phyloP scores from a whole-genome alignment of 2,797 vertebrate species.

The Odontamblyopus rebecca region DNA sequence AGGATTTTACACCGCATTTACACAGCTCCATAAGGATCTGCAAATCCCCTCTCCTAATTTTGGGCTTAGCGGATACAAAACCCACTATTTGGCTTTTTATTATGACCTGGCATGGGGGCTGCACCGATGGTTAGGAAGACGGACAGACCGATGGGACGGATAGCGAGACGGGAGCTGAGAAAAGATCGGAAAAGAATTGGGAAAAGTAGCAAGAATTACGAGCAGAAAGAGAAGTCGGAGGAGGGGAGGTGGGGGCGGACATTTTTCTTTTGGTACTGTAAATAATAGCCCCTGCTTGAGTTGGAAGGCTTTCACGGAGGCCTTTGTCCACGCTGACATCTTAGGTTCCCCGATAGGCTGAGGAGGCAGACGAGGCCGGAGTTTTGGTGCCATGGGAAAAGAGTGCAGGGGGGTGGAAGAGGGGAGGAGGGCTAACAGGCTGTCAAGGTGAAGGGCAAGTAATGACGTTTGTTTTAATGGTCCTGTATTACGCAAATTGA shows the following conservation, averaged over 20 bases:
- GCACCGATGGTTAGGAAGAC: conserved; percentile 12
- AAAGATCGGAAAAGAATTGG: conserved; percentile 3
- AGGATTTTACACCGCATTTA: conserved; percentile 47
- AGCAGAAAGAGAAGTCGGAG: conserved; percentile 52
- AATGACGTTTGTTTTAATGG: neutral
- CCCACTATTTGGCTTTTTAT: conserved; percentile 68
- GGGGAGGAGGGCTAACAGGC: neutral
- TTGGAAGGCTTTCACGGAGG: conserved; percentile 74
- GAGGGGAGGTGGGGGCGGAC: conserved; percentile 33
- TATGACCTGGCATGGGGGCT: conserved; percentile 7
- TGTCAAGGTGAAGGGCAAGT: neutral
- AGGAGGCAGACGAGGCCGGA: conserved; percentile 49
- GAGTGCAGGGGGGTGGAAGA: conserved; percentile 11
- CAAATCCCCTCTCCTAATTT: conserved; percentile 61
- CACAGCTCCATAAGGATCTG: conserved; percentile 53
- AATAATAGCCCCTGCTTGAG: conserved; percentile 78
- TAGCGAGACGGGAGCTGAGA: conserved; percentile 26
- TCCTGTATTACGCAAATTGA: no score
- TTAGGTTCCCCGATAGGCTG: conserved; percentile 71
- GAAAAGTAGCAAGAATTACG: conserved; percentile 52
- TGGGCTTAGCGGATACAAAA: conserved; percentile 65
- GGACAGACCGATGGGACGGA: conserved; percentile 5
- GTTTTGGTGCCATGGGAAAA: conserved; percentile 71
- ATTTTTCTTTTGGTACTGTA: conserved; percentile 75
- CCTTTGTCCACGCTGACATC: conserved; percentile 75